phyloP scores from a whole-genome alignment of 2,113 vertebrate genomes.

The Melospiza georgiana region DNA sequence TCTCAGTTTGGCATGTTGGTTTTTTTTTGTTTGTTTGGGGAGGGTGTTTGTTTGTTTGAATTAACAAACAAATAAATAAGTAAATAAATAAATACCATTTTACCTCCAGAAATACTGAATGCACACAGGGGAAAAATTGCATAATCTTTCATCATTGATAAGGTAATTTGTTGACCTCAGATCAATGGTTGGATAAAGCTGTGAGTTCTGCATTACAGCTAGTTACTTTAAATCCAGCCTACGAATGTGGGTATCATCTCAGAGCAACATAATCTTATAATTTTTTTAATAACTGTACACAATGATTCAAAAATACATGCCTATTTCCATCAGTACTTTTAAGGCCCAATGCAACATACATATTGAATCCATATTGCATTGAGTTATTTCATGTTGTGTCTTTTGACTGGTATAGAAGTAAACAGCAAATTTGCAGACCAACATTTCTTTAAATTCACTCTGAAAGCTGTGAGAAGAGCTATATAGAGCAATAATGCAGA shows the following conservation, averaged over 20 bases:
- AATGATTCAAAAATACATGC: background rate
- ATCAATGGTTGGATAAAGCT: background rate
- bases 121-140: background rate
- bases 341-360: background rate
- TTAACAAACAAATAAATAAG: background rate
- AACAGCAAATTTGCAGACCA: background rate
- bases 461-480: background rate
- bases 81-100: background rate
- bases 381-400: background rate
- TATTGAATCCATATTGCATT: background rate
- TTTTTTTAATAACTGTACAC: background rate
- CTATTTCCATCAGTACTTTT: background rate
- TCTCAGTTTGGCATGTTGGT: fast-evolving
- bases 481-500: background rate
- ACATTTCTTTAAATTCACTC: background rate
- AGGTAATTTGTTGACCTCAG: background rate
- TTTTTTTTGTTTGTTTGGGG: background rate
- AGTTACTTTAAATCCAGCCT: background rate
- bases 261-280: background rate
- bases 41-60: background rate
- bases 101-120: background rate
- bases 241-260: background rate
- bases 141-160: background rate
- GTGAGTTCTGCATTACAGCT: background rate
- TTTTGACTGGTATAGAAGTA: background rate